These are phyloP conservation scores for Nephrotoma flavescens DNA, from an alignment of 2,888 invertebrate species.

Conservation along the genomic window DNA sequence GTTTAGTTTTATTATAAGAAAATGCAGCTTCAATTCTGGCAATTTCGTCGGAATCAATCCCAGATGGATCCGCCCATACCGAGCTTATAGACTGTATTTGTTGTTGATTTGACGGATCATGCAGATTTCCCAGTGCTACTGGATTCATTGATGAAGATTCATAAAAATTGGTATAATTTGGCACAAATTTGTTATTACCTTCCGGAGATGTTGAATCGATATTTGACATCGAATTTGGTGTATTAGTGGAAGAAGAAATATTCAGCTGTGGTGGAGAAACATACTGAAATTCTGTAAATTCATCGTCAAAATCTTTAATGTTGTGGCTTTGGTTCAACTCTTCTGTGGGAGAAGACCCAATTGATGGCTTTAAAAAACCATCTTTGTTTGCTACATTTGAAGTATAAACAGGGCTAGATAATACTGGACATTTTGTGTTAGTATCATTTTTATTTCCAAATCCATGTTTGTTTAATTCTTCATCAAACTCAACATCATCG, in stretches of 20 bases:
- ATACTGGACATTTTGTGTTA: neutral
- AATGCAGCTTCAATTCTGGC: slow-evolving; percentile 30
- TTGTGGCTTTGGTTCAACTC: neutral
- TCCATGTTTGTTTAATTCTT: neutral
- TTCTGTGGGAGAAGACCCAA: neutral
- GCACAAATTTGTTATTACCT: neutral
- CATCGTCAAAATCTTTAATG: slow-evolving; percentile 26
- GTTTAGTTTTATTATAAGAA: slow-evolving; percentile 17
- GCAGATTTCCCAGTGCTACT: neutral
- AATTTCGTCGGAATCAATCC: slow-evolving; percentile 29
- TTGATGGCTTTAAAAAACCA: neutral
- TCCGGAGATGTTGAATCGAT: neutral
- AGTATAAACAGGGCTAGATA: neutral
- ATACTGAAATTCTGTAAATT: slow-evolving; percentile 36
- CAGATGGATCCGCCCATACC: slow-evolving; percentile 38
- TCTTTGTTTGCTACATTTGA: neutral
- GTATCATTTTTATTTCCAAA: neutral
- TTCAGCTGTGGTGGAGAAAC: slow-evolving; percentile 18
- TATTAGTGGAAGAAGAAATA: neutral
- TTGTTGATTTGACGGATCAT: neutral
- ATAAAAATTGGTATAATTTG: neutral
- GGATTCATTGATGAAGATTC: neutral
- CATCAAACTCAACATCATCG: neutral
- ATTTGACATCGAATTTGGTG: neutral
- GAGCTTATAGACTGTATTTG: slow-evolving; percentile 15